Conservation (phyloP, 2,888 invertebrate genomes). For the Agrochola macilenta region DNA sequence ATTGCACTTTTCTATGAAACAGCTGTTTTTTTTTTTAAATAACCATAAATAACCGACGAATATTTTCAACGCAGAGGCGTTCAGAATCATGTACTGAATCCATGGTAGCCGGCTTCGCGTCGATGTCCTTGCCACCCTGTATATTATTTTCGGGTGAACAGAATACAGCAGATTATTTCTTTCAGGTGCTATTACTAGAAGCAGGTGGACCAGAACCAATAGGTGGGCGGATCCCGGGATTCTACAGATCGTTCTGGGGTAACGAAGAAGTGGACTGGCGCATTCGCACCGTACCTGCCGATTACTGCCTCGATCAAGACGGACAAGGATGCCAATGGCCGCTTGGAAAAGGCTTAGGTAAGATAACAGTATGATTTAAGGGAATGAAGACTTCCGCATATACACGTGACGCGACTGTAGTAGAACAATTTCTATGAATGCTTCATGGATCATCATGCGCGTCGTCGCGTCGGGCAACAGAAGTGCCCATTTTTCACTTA, state of each 20-base stretch:
- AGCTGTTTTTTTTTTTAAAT: too few species aligned
- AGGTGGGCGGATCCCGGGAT: constrained; percentile 90
- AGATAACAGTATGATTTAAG: not conserved
- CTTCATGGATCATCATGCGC: too few species aligned
- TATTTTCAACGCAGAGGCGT: too few species aligned
- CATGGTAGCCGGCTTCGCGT: too few species aligned
- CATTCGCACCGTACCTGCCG: constrained; percentile 91
- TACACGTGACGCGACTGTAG: too few species aligned
- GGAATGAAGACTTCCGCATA: not conserved
- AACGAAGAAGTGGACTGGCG: constrained; percentile 91
- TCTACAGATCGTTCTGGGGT: constrained; percentile 89
- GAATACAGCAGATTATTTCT: not conserved
- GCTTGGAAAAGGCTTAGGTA: constrained; percentile 92
- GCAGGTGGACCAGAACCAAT: constrained; percentile 92
- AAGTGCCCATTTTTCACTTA: not conserved
- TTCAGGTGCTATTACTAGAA: constrained; percentile 81
- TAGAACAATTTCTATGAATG: too few species aligned
- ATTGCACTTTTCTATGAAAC: too few species aligned
- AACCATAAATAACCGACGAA: too few species aligned
- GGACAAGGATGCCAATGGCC: constrained; percentile 92
- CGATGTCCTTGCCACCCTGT: too few species aligned
- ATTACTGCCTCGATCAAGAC: constrained; percentile 90
- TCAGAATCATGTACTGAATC: too few species aligned
- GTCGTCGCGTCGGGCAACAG: not conserved
- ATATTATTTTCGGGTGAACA: too few species aligned